These are phyloP conservation scores for cat (Felis catus) DNA, from an alignment of 2,113 vertebrate genomes.

Conservation along the genomic window F.catus_Fca126_mat1.0 CM031419.1:88726501-88727000, in stretches of 20 bases:
- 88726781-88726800: not conserved
- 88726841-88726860: not conserved
- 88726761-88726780: not conserved
- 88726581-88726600: not conserved
- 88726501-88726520: not conserved
- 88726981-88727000: not conserved
- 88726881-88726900: not conserved
- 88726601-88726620: not conserved
- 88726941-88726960: not conserved
- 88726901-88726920: not conserved
- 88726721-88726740: not conserved
- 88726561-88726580: not conserved
- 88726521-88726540: not conserved
- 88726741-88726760: not conserved
- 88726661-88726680: fast-evolving
- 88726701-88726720: fast-evolving
- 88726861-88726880: not conserved
- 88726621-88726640: not conserved
- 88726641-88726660: not conserved
- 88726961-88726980: not conserved
- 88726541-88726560: not conserved
- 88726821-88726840: not conserved
- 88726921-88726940: not conserved
- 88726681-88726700: not conserved
- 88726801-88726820: not conserved